Evolutionary conservation across 2,113 vertebrate species (phyloP), one percentile per base, ranked within the genome.

Genomic region (Hymenochirus boettgeri): DNA sequence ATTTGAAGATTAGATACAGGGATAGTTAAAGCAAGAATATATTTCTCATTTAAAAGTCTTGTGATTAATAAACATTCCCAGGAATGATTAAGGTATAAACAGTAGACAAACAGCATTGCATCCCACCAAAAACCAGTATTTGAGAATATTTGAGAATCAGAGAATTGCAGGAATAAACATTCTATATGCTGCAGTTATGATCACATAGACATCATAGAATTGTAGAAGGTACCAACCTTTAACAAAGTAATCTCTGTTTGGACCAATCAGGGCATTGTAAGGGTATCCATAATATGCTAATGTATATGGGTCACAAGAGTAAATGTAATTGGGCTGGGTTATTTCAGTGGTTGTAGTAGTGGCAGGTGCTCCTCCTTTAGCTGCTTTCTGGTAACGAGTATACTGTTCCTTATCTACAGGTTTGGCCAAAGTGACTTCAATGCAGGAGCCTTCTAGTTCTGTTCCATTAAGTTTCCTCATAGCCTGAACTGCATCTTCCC

Each of bases 381-480:
- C 94, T 2, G 96, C 96, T 79, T 98, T 98, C 86, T 99, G 96
- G 80, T 95, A 94, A 56, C 96, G 92, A 0, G 92, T 95, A 77
- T 98, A 98, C 57, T 99, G 96, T 80, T 99, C 96, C 77, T 99
- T 99, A 76, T 99, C 96, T 31, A 99, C 96, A 0, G 96, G 96
- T 80, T 99, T 99, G 83, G 96, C 96, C 33, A 99, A 83, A 0
- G 96, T 98, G 67, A 99, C 96, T 83, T 99, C 96, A 2, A 99
- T 90, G 76, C 90, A 93, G 0, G 96, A 98, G 8, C 96, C 96
- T 76, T 99, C 96, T 12, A 99, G 87, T 77, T 98, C 95, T 0
- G 92, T 90, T 67, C 91, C 89, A 0, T 96, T 98, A 57, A 99
- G 94, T 77, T 90, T 91, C 79, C 92, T 90, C 96, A 98, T 99